Conservation (phyloP, 2,888 invertebrate genomes). For the Campopleginae sp. region DNA sequence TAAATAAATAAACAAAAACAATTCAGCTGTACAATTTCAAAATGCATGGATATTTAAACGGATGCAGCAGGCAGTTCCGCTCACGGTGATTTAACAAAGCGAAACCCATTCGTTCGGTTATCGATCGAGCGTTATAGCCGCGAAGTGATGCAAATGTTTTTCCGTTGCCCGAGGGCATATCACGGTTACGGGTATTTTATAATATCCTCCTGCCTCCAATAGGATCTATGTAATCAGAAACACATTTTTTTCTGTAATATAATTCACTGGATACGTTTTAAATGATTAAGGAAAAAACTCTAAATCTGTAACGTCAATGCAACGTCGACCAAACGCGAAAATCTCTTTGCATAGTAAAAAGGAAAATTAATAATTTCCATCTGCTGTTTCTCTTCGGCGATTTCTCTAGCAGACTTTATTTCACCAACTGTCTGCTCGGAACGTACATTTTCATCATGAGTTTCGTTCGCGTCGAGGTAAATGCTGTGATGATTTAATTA, state of each 20-base stretch:
- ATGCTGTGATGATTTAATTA: not conserved
- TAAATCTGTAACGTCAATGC: not conserved
- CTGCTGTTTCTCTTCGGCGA: not conserved
- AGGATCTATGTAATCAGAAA: not conserved
- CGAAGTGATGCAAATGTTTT: not conserved
- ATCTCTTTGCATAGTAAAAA: not conserved
- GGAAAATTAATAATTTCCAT: not conserved
- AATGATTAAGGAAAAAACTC: not conserved
- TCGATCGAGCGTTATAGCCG: not conserved
- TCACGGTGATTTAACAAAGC: conserved; percentile 5
- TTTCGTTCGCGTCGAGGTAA: not conserved
- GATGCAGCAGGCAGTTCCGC: not conserved
- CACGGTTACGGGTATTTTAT: not conserved
- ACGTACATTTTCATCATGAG: not conserved
- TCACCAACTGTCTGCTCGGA: not conserved
- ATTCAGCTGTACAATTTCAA: not conserved
- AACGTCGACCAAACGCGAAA: not conserved
- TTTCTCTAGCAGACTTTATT: not conserved
- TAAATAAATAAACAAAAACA: not conserved
- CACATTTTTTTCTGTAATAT: not conserved
- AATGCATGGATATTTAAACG: not conserved
- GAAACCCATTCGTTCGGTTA: not conserved
- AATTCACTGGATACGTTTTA: not conserved
- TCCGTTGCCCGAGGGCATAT: not conserved
- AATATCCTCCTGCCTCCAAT: not conserved